These are phyloP conservation scores for Cryptus armator DNA, from an alignment of 2,888 invertebrate genomes.

Conservation along the genomic window DNA sequence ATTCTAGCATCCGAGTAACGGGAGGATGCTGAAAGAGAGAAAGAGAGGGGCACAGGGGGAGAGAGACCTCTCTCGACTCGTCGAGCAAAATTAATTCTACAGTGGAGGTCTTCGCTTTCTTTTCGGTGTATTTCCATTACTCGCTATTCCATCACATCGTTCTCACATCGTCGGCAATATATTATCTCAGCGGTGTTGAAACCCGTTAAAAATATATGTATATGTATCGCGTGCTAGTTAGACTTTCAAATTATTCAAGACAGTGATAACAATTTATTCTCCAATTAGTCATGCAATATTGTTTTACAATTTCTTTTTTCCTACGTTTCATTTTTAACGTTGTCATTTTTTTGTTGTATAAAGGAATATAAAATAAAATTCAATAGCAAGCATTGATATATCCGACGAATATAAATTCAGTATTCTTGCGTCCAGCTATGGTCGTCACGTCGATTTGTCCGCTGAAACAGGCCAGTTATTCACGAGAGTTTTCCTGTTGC, in stretches of 20 bases:
- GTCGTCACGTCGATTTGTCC: constrained; percentile 27
- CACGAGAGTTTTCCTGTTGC: constrained; percentile 21
- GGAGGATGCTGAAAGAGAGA: not conserved
- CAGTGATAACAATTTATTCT: constrained; percentile 15
- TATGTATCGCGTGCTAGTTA: not conserved
- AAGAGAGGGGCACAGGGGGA: not conserved
- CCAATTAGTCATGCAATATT: constrained; percentile 36
- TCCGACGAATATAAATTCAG: constrained; percentile 10
- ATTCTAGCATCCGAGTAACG: constrained; percentile 4
- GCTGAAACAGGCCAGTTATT: constrained; percentile 29
- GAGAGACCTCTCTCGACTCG: not conserved
- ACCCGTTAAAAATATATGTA: constrained; percentile 2
- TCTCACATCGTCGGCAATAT: not conserved
- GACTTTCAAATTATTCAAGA: constrained; percentile 32
- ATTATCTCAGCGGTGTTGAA: not conserved
- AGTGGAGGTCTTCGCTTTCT: constrained; percentile 15
- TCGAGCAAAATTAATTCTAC: constrained; percentile 37
- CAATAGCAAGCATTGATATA: constrained; percentile 15
- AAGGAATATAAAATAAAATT: not conserved
- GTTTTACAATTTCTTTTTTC: constrained; percentile 25
- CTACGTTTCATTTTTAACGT: not conserved
- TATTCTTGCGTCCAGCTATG: not conserved
- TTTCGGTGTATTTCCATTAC: constrained; percentile 27
- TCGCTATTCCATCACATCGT: constrained; percentile 18
- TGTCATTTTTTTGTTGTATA: not conserved